phyloP scores from a whole-genome alignment of 2,888 invertebrate species.

The Hedychridium roseum region DNA sequence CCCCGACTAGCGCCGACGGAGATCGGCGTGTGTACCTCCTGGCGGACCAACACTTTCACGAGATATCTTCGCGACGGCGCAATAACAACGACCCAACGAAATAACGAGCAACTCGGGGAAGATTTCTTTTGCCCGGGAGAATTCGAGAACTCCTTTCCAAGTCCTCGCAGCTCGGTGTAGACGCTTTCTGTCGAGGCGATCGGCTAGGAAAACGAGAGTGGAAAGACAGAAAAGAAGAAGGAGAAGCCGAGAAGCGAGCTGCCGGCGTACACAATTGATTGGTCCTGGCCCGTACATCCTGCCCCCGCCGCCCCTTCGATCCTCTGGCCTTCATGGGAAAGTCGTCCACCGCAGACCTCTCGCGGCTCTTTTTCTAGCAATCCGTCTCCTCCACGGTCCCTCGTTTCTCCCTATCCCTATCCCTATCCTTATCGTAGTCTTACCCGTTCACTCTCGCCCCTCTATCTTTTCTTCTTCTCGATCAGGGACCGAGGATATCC shows the following conservation, averaged over 20 bases:
- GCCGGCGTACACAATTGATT: slow-evolving; percentile 62
- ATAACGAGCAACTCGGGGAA: no score
- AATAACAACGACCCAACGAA: no score
- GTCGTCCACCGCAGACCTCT: slow-evolving; percentile 52
- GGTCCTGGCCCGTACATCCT: slow-evolving; percentile 62
- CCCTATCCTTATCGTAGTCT: slow-evolving; percentile 31
- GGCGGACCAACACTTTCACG: slow-evolving; percentile 49
- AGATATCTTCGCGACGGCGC: slow-evolving; percentile 31
- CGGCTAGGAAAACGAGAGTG: slow-evolving; percentile 7
- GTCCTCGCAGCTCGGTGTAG: no score
- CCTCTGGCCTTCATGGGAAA: slow-evolving; percentile 58
- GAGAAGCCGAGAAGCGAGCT: slow-evolving; percentile 29
- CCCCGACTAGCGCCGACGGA: slow-evolving; percentile 12
- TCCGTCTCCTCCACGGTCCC: slow-evolving; percentile 12
- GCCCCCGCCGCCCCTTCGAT: slow-evolving; percentile 50
- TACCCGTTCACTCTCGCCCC: slow-evolving; percentile 26
- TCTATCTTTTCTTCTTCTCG: slow-evolving; percentile 18
- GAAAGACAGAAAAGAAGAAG: slow-evolving; percentile 28
- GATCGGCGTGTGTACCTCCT: slow-evolving; percentile 25
- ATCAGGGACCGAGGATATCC: background rate
- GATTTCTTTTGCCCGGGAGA: no score
- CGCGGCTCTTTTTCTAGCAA: slow-evolving; percentile 29
- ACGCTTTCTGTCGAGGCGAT: no score
- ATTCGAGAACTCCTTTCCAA: no score
- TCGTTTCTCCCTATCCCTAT: background rate